Conservation (phyloP, 2,888 invertebrate species). For the Falcaria lacertinaria region DNA sequence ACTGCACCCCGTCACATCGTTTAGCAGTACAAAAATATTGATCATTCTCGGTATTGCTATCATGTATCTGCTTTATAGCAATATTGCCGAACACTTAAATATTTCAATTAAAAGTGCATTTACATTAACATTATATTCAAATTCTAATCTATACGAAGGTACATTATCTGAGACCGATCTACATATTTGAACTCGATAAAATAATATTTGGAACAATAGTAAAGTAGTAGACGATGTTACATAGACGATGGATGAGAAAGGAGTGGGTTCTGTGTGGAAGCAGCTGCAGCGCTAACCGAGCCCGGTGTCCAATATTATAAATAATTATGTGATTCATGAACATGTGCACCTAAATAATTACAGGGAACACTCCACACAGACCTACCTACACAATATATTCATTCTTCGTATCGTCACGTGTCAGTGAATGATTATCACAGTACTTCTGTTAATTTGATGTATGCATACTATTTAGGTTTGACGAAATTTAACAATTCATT, state of each 20-base stretch:
- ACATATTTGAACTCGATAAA: slow-evolving; percentile 57
- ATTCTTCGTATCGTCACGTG: slow-evolving; percentile 40
- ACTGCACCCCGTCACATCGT: background rate
- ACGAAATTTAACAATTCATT: slow-evolving; percentile 24
- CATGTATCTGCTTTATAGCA: background rate
- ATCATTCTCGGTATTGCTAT: background rate
- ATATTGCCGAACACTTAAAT: background rate
- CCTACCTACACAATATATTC: slow-evolving; percentile 22
- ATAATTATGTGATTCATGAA: background rate
- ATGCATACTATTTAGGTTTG: slow-evolving; percentile 31
- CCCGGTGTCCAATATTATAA: background rate
- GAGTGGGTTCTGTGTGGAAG: slow-evolving; percentile 48
- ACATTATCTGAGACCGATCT: slow-evolving; percentile 37
- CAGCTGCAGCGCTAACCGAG: background rate
- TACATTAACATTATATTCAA: background rate
- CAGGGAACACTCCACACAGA: slow-evolving; percentile 45
- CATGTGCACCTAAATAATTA: slow-evolving; percentile 32
- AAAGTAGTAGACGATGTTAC: slow-evolving; percentile 41
- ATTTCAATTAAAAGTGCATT: too few relatives aligned
- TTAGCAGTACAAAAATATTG: background rate
- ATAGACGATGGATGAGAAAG: slow-evolving; percentile 30
- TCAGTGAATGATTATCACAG: slow-evolving; percentile 72
- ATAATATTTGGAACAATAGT: slow-evolving; percentile 50
- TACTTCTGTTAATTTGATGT: slow-evolving; percentile 53
- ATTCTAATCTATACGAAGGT: slow-evolving; percentile 38